phyloP scores from a whole-genome alignment of 2,113 vertebrate species.

The Petaurus breviceps region DNA sequence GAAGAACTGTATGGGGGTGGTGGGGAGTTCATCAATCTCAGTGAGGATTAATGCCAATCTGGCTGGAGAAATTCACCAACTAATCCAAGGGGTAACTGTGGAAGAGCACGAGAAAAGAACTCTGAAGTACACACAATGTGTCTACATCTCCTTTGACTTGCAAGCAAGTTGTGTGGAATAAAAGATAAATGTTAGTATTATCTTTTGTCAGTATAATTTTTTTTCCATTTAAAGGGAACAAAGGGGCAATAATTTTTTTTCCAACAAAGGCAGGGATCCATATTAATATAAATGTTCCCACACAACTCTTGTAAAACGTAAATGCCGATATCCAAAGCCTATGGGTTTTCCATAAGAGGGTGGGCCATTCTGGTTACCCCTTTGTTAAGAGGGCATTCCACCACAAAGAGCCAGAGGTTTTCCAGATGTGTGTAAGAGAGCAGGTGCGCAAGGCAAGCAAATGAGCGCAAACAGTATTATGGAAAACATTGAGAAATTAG shows the following conservation, averaged over 20 bases:
- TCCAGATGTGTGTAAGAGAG: constrained; percentile 87
- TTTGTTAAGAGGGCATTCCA: constrained; percentile 83
- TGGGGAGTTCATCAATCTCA: constrained; percentile 70
- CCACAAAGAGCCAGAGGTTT: constrained; percentile 86
- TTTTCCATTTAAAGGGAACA: constrained; percentile 69
- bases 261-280: constrained; percentile 79
- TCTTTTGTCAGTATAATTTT: constrained; percentile 79
- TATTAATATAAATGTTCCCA: constrained; percentile 80
- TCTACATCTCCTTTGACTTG: constrained; percentile 80
- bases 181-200: constrained; percentile 81
- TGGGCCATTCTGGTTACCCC: constrained; percentile 81
- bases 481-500: constrained; percentile 87
- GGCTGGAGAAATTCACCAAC: constrained; percentile 78
- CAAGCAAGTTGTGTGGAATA: constrained; percentile 81
- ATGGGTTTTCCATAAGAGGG: constrained; percentile 77
- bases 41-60: constrained; percentile 77
- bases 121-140: constrained; percentile 76
- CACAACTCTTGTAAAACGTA: constrained; percentile 76
- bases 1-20: constrained; percentile 66
- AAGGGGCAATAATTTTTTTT: constrained; percentile 77
- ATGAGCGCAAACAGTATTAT: constrained; percentile 88
- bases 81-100: constrained; percentile 80
- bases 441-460: constrained; percentile 88
- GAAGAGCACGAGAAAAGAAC: constrained; percentile 75
- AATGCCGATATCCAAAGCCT: constrained; percentile 83